Evolutionary conservation across 2,113 vertebrate genomes (phyloP).

Genomic region (Platysteira castanea): DNA sequence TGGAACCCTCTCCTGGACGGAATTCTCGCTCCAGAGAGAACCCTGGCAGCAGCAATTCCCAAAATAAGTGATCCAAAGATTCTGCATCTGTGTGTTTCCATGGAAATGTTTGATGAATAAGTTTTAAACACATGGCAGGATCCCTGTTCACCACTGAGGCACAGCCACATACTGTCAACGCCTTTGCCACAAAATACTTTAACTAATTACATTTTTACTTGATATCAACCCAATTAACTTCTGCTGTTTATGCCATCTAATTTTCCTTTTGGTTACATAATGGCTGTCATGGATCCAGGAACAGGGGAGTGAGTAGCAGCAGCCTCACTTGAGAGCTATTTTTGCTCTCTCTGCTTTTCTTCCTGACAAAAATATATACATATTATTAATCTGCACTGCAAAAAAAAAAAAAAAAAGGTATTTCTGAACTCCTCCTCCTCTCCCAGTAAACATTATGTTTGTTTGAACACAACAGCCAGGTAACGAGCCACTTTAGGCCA

Average conservation of each 20-base stretch:
- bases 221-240: slow-evolving; percentile 27
- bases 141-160: background rate
- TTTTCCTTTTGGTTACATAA: slow-evolving; percentile 52
- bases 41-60: background rate
- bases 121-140: slow-evolving; percentile 32
- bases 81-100: slow-evolving; percentile 33
- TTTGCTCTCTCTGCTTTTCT: slow-evolving; percentile 18
- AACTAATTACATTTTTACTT: slow-evolving; percentile 40
- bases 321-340: slow-evolving; percentile 42
- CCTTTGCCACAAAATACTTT: background rate
- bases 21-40: background rate
- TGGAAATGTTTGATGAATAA: slow-evolving; percentile 42
- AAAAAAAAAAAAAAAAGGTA: background rate
- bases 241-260: slow-evolving; percentile 6
- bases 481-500: background rate
- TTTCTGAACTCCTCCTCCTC: background rate
- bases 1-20: background rate
- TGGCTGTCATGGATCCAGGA: slow-evolving; percentile 41
- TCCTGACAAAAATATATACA: background rate
- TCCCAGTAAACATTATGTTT: background rate
- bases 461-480: background rate
- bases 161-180: background rate
- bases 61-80: slow-evolving; percentile 16
- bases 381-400: background rate
- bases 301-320: slow-evolving; percentile 25